Conservation (phyloP, 2,113 vertebrate genomes). For the Aviceda subcristata region DNA sequence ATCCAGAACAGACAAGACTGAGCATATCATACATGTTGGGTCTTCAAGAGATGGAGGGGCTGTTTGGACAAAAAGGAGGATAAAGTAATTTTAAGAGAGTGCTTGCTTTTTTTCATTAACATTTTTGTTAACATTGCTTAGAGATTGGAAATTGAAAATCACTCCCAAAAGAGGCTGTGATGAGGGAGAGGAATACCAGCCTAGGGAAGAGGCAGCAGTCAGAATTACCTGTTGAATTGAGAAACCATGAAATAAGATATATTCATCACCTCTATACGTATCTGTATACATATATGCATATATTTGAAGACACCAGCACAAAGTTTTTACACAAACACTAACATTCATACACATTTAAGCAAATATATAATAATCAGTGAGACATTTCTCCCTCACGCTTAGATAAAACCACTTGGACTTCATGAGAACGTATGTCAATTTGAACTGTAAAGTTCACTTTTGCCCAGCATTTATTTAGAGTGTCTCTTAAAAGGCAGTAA, state of each 20-base stretch:
- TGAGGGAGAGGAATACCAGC: background rate
- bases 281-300: background rate
- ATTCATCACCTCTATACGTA: background rate
- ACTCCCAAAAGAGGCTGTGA: background rate
- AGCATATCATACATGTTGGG: too few species aligned
- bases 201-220: background rate
- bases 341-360: background rate
- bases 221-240: background rate
- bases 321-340: background rate
- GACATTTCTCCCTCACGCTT: background rate
- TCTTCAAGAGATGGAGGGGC: background rate
- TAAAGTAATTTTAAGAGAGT: background rate
- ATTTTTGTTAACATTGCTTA: background rate
- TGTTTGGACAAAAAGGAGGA: background rate
- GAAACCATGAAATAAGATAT: background rate
- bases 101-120: background rate
- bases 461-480: background rate
- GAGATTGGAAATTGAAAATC: background rate
- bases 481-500: constrained; percentile 16
- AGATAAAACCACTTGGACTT: background rate
- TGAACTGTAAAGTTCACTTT: constrained; percentile 38
- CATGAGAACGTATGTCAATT: background rate
- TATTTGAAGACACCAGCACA: background rate
- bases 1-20: background rate
- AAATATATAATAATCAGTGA: background rate